Conservation (phyloP, 2,797 vertebrate genomes). For the Pteropus rufus region DNA sequence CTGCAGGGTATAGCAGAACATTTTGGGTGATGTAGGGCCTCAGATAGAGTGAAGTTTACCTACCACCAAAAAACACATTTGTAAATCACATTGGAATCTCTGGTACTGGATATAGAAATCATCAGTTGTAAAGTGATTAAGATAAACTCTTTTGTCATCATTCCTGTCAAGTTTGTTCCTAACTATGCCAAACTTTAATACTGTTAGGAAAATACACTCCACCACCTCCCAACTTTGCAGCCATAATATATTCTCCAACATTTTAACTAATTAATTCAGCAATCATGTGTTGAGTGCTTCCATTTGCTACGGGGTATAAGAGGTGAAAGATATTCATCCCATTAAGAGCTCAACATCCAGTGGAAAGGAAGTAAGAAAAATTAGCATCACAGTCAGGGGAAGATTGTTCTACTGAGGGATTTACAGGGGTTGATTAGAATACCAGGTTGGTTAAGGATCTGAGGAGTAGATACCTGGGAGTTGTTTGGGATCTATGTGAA, state of each 20-base stretch:
- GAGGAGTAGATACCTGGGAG: constrained; percentile 1
- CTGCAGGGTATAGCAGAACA: constrained; percentile 3
- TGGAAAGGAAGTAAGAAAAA: constrained; percentile 48
- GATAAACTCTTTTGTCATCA: neutral
- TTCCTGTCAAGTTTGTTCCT: constrained; percentile 8
- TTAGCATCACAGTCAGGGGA: neutral
- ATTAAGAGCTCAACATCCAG: neutral
- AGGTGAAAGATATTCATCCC: neutral
- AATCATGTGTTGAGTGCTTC: neutral
- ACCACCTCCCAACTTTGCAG: neutral
- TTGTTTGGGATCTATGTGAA: neutral
- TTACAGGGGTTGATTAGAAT: neutral
- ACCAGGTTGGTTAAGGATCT: constrained; percentile 14
- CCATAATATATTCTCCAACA: neutral
- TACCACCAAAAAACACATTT: constrained; percentile 23
- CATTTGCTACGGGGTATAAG: constrained; percentile 13
- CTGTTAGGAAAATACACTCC: constrained; percentile 4
- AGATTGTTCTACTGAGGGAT: constrained; percentile 4
- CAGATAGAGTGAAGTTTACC: neutral
- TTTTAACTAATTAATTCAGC: constrained; percentile 37
- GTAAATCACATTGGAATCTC: constrained; percentile 42
- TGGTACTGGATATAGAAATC: constrained; percentile 27
- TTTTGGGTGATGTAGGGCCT: neutral
- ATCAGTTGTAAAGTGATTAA: constrained; percentile 12
- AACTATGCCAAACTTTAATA: constrained; percentile 22